Evolutionary conservation across 1,140 invertebrate species (phyloP).

Genomic region (Dinothrombium tinctorium): DNA sequence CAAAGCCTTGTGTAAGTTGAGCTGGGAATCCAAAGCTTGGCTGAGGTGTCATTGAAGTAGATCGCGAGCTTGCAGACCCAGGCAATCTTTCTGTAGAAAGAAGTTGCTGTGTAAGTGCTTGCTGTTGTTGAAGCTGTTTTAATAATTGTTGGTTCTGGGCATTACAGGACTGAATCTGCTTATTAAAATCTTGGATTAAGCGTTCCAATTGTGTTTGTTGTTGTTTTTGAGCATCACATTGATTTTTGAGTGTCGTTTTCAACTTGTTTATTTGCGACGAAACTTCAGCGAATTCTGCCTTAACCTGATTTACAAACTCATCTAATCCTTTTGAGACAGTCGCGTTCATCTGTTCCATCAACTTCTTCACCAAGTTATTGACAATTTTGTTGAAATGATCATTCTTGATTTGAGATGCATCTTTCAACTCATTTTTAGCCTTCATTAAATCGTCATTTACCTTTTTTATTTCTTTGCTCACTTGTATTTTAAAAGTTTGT

Average conservation of each 20-base stretch:
- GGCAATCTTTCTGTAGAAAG: neutral
- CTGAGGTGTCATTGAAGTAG: neutral
- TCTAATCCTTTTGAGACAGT: slow-evolving; percentile 1
- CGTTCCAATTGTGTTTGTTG: neutral
- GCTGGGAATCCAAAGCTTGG: neutral
- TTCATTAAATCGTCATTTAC: neutral
- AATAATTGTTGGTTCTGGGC: neutral
- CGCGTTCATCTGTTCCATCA: slow-evolving; percentile 3
- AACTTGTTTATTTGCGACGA: neutral
- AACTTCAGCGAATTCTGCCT: neutral
- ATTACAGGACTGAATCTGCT: neutral
- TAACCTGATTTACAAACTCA: neutral
- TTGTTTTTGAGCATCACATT: slow-evolving; percentile 2
- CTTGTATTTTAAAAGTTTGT: neutral
- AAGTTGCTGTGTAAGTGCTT: neutral
- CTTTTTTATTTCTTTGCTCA: neutral
- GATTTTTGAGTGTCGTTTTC: neutral
- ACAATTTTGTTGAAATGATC: neutral
- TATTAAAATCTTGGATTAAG: neutral
- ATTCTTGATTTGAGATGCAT: neutral
- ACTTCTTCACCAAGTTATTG: neutral
- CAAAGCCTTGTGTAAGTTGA: too few species aligned
- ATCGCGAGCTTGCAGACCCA: neutral
- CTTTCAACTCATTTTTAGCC: neutral
- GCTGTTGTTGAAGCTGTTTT: neutral